Percentiles rank a stretch among this genome's conserved stretches.
Evolutionary conservation across 1,140 invertebrate genomes (phyloP).

Genomic region (Ips nitidus): DNA sequence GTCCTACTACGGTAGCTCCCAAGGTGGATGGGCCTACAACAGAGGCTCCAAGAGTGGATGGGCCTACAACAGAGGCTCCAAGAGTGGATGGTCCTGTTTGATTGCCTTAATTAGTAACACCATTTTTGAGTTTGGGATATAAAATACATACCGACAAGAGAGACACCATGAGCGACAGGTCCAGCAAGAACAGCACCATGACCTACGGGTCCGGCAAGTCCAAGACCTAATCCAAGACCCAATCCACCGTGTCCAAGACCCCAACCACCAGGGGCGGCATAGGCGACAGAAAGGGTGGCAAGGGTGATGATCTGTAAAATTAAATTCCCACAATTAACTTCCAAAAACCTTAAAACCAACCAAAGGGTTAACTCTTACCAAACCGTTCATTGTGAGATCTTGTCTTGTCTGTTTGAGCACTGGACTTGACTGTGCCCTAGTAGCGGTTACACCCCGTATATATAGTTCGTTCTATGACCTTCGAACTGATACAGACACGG

Average conservation of each 20-base stretch:
- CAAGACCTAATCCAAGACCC: slow-evolving; percentile 18
- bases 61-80: slow-evolving; percentile 18
- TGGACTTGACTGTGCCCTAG: slow-evolving; percentile 34
- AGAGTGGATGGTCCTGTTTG: slow-evolving; percentile 26
- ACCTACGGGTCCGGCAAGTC: slow-evolving; percentile 15
- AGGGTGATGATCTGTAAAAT: slow-evolving; percentile 33
- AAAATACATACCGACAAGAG: slow-evolving; percentile 2
- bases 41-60: slow-evolving; percentile 11
- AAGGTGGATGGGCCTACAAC: slow-evolving; percentile 17
- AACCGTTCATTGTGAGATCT: slow-evolving; percentile 37
- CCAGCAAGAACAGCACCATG: slow-evolving; percentile 21
- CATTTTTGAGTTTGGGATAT: neutral
- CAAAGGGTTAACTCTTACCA: slow-evolving; percentile 32
- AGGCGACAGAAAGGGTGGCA: slow-evolving; percentile 36
- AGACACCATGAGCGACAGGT: slow-evolving; percentile 17
- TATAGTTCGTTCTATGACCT: slow-evolving; percentile 27
- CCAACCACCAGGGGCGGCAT: slow-evolving; percentile 30
- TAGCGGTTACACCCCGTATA: slow-evolving; percentile 24
- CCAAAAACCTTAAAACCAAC: no score
- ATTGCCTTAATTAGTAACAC: neutral
- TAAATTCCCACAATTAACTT: neutral
- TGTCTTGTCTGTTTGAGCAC: slow-evolving; percentile 17
- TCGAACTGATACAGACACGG: slow-evolving; percentile 9
- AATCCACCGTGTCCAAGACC: slow-evolving; percentile 11
- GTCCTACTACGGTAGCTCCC: slow-evolving; percentile 27